phyloP scores from a whole-genome alignment of 2,888 invertebrate genomes.

The Parelbella ahira region DNA sequence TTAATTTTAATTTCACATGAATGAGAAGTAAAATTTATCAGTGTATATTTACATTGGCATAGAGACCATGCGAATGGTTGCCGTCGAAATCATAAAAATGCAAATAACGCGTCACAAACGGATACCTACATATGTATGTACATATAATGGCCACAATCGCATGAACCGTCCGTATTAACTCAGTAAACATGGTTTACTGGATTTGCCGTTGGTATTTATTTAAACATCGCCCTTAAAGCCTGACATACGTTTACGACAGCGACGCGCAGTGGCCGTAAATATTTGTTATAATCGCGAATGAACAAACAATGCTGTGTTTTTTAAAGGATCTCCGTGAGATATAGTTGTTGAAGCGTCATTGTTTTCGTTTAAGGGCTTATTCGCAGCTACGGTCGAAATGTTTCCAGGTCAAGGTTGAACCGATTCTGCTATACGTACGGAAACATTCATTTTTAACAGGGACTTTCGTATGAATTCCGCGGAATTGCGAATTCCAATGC shows the following conservation, averaged over 20 bases:
- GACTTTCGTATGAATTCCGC: too few species aligned
- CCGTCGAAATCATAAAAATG: slow-evolving; percentile 33
- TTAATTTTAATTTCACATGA: slow-evolving; percentile 7
- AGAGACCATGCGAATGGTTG: slow-evolving; percentile 13
- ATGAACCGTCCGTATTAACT: slow-evolving; percentile 46
- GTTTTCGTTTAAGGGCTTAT: slow-evolving; percentile 2
- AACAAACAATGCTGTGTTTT: slow-evolving; percentile 40
- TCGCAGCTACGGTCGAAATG: not conserved
- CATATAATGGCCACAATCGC: slow-evolving; percentile 45
- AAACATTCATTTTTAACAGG: too few species aligned
- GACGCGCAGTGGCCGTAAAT: slow-evolving; percentile 53
- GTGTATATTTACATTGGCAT: slow-evolving; percentile 6
- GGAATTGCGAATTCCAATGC: too few species aligned
- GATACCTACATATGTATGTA: too few species aligned
- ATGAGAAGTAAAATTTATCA: slow-evolving; percentile 7
- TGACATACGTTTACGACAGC: slow-evolving; percentile 59
- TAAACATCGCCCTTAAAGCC: slow-evolving; percentile 58
- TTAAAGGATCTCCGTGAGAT: slow-evolving; percentile 39
- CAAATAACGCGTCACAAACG: slow-evolving; percentile 32
- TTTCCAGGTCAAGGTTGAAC: too few species aligned
- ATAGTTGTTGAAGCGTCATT: slow-evolving; percentile 6
- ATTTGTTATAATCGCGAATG: slow-evolving; percentile 54
- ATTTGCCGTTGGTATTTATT: slow-evolving; percentile 55
- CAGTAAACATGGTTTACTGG: slow-evolving; percentile 36
- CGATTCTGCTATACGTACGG: too few species aligned